A percentile compares a stretch with the other conserved stretches of the same genome.
phyloP scores from a whole-genome alignment of 2,113 vertebrate species.

The Phaethon lepturus region DNA sequence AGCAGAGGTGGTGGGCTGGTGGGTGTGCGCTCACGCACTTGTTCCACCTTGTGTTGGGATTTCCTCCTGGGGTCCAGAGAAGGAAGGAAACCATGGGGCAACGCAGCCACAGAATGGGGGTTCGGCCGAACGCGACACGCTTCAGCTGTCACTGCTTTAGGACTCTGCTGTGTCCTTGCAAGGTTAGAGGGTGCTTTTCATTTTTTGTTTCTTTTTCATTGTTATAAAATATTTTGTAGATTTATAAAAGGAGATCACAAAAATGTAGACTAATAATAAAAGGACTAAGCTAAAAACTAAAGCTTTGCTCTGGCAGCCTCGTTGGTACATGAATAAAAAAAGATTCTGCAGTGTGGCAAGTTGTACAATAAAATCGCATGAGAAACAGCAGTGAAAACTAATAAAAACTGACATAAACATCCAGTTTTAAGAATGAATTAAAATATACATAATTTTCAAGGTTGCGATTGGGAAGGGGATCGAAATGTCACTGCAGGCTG shows the following conservation, averaged over 20 bases:
- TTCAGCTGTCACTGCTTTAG: not conserved
- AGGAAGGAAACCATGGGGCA: not conserved
- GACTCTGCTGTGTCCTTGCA: not conserved
- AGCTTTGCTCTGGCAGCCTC: not conserved
- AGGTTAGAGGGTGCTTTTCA: not conserved
- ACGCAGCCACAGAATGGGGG: not conserved
- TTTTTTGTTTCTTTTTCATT: not conserved
- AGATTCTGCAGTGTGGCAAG: not conserved
- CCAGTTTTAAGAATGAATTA: not conserved
- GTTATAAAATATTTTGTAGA: not conserved
- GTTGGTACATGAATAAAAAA: not conserved
- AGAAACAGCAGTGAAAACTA: not conserved
- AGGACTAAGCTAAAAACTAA: not conserved
- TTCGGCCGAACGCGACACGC: not conserved
- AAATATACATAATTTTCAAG: not conserved
- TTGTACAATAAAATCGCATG: not conserved
- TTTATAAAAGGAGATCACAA: not conserved
- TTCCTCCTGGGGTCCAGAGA: not conserved
- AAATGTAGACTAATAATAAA: not conserved
- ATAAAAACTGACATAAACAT: not conserved
- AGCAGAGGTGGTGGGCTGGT: not conserved
- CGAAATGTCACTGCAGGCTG: not conserved
- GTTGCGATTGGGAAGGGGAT: not conserved
- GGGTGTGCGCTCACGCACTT: fast-evolving
- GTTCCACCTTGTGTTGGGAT: not conserved